Conservation (phyloP, 2,797 vertebrate genomes). For the Myripristis jacobus region DNA sequence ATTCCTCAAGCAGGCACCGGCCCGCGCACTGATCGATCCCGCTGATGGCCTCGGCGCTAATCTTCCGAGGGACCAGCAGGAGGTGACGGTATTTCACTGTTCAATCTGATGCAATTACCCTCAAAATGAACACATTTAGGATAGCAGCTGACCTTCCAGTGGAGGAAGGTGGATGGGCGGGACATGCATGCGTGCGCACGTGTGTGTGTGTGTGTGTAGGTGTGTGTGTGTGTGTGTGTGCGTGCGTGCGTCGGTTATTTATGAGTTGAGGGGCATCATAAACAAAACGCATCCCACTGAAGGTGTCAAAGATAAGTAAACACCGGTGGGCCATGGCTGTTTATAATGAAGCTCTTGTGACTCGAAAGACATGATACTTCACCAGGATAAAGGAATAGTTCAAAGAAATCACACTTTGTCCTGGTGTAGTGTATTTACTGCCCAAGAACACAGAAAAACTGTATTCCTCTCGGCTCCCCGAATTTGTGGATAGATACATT, state of each 20-base stretch:
- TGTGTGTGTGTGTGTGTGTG: constrained; percentile 7
- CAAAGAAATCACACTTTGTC: too few species aligned
- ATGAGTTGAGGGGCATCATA: constrained; percentile 45
- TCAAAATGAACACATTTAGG: constrained; percentile 75
- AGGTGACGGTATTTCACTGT: constrained; percentile 75
- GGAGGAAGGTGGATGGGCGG: constrained; percentile 39
- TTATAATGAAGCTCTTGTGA: background rate
- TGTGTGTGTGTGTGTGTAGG: too few species aligned
- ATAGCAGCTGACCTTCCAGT: constrained; percentile 66
- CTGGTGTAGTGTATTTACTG: too few species aligned
- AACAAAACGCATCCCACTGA: constrained; percentile 32
- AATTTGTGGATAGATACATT: too few species aligned
- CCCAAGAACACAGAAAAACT: too few species aligned
- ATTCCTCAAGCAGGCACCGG: constrained; percentile 63
- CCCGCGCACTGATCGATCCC: constrained; percentile 69
- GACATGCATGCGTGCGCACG: too few species aligned
- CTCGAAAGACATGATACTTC: constrained; percentile 4
- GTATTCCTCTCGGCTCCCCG: too few species aligned
- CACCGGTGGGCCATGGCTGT: background rate
- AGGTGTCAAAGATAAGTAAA: constrained; percentile 23
- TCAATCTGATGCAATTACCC: constrained; percentile 76
- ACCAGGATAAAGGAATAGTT: background rate
- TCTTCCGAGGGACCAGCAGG: constrained; percentile 64
- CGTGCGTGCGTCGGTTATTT: constrained; percentile 44
- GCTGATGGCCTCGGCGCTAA: constrained; percentile 72